phyloP scores from a whole-genome alignment of 2,797 vertebrate species.

The Gorsachius magnificus region DNA sequence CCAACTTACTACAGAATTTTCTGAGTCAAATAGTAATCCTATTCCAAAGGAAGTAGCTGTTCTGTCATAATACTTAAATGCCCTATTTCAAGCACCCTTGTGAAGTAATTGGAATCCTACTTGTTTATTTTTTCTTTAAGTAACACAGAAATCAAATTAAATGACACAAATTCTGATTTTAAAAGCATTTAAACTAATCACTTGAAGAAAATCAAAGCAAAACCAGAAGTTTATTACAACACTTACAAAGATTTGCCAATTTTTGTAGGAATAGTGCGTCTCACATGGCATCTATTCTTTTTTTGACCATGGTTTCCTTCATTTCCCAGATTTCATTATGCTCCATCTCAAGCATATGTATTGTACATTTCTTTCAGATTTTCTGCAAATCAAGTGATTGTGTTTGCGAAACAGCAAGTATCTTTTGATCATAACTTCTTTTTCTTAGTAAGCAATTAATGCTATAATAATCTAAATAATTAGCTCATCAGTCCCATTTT shows the following conservation, averaged over 20 bases:
- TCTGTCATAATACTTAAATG: constrained; percentile 48
- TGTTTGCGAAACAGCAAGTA: not conserved
- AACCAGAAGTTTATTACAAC: not conserved
- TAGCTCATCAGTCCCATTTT: not conserved
- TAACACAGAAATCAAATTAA: not conserved
- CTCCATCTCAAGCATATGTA: not conserved
- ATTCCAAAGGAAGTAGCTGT: constrained; percentile 66
- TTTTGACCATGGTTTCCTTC: not conserved
- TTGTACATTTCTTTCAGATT: not conserved
- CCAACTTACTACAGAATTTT: constrained; percentile 52
- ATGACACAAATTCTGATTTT: not conserved
- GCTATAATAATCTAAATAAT: not conserved
- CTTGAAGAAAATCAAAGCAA: not conserved
- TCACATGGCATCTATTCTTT: not conserved
- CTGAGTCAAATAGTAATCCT: not conserved
- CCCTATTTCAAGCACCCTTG: not conserved
- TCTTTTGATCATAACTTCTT: not conserved
- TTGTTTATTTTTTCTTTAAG: not conserved
- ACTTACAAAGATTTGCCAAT: not conserved
- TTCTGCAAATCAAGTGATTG: not conserved
- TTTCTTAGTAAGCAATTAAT: not conserved
- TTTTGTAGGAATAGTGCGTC: not conserved
- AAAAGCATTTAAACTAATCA: not conserved
- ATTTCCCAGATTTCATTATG: not conserved
- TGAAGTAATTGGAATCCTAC: not conserved